Evolutionary conservation across 2,113 vertebrate genomes (phyloP).

Genomic region (Cygnus buccinator): DNA sequence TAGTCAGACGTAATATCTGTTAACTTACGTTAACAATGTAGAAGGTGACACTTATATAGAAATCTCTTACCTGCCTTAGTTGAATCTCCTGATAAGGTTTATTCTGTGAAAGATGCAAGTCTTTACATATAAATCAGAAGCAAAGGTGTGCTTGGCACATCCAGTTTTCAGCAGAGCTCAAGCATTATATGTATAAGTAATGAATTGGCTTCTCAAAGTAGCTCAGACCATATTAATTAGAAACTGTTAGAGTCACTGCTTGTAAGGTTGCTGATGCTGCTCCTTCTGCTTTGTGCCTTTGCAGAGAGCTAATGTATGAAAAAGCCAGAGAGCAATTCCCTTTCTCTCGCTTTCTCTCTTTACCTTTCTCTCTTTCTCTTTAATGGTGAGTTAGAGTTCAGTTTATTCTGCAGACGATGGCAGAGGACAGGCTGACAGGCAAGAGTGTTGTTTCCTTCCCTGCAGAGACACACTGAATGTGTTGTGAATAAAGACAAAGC

Average conservation of each 20-base stretch:
- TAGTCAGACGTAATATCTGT: constrained; percentile 48
- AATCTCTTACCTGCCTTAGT: constrained; percentile 81
- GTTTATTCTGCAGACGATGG: constrained; percentile 66
- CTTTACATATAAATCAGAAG: constrained; percentile 65
- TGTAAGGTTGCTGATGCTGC: constrained; percentile 70
- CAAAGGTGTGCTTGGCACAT: constrained; percentile 64
- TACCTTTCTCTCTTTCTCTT: constrained; percentile 42
- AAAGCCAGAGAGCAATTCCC: constrained; percentile 58
- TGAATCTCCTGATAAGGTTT: constrained; percentile 68
- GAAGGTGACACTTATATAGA: constrained; percentile 58
- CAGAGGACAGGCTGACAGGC: constrained; percentile 70
- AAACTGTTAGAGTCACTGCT: constrained; percentile 68
- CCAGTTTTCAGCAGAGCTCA: constrained; percentile 67
- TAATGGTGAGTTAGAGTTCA: constrained; percentile 66
- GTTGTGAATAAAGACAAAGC: constrained; percentile 82
- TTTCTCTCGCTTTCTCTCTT: not conserved
- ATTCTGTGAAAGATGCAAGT: constrained; percentile 65
- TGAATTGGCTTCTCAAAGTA: constrained; percentile 73
- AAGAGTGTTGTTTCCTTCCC: constrained; percentile 68
- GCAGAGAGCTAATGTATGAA: constrained; percentile 68
- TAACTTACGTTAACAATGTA: constrained; percentile 42
- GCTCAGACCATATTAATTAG: constrained; percentile 62
- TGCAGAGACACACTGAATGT: constrained; percentile 77
- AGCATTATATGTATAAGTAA: constrained; percentile 62
- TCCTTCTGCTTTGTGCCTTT: constrained; percentile 74